Evolutionary conservation across 2,797 vertebrate genomes (phyloP).

Genomic region (Rhinella marina): DNA sequence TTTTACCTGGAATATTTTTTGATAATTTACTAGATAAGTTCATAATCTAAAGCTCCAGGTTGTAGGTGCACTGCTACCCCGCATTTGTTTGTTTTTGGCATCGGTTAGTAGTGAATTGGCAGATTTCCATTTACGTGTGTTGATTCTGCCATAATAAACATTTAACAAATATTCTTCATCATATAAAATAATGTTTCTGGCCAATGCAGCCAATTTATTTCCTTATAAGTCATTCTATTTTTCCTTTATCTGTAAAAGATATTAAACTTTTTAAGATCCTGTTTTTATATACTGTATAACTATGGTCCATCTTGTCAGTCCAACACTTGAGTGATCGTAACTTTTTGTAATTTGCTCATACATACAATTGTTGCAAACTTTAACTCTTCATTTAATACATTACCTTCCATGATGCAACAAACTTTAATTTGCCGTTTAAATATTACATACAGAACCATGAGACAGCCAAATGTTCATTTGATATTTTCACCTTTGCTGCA

Average conservation of each 20-base stretch:
- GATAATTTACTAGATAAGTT: neutral
- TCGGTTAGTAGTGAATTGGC: neutral
- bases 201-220: neutral
- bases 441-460: no score
- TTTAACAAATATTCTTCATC: neutral
- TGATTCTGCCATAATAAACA: slow-evolving; percentile 4
- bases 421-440: no score
- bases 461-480: no score
- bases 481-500: no score
- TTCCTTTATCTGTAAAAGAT: neutral
- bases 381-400: no score
- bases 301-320: neutral
- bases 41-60: neutral
- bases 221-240: neutral
- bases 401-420: no score
- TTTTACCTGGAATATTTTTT: neutral
- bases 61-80: neutral
- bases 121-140: slow-evolving; percentile 1
- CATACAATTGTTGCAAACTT: neutral
- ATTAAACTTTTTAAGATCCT: neutral
- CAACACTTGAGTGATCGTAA: neutral
- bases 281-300: neutral
- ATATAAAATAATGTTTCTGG: neutral
- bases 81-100: slow-evolving; percentile 14
- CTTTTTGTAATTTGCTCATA: neutral